A percentile compares a stretch with the other conserved stretches of the same genome.
Evolutionary conservation across 2,888 invertebrate species (phyloP).

Genomic region (Morpho deidamia): DNA sequence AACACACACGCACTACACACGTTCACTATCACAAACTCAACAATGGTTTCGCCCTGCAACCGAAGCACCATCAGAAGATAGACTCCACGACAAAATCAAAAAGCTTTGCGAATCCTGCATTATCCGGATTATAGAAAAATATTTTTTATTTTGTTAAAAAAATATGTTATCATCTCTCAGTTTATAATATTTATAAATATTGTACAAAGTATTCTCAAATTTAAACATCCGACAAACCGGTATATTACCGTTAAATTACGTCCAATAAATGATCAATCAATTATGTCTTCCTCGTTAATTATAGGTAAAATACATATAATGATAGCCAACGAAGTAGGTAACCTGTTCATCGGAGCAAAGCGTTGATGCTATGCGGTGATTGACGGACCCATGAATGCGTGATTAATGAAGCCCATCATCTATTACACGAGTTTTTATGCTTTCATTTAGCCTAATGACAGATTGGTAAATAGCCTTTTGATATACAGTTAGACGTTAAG

Average conservation of each 20-base stretch:
- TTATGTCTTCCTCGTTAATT: slow-evolving; percentile 9
- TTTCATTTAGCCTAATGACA: slow-evolving; percentile 33
- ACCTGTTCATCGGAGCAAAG: slow-evolving; percentile 21
- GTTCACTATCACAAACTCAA: no score
- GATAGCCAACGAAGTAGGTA: slow-evolving; percentile 12
- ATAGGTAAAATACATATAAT: slow-evolving; percentile 8
- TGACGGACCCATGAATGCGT: slow-evolving; percentile 63
- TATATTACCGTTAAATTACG: slow-evolving; percentile 2
- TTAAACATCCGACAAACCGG: background rate
- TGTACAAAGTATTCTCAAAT: background rate
- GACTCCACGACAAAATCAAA: no score
- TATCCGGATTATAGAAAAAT: no score
- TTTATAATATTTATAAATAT: no score
- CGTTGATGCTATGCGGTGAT: slow-evolving; percentile 37
- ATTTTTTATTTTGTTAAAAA: no score
- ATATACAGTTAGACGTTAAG: slow-evolving; percentile 28
- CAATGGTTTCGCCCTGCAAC: no score
- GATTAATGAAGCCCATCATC: slow-evolving; percentile 51
- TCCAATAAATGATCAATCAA: slow-evolving; percentile 7
- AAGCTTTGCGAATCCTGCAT: no score
- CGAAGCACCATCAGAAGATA: no score
- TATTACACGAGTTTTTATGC: slow-evolving; percentile 34
- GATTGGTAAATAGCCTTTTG: slow-evolving; percentile 32
- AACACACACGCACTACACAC: no score
- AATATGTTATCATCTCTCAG: no score